Base-by-base conservation (phyloP, 2,888 invertebrate genomes). In the Drosophila anomalipes region DNA sequence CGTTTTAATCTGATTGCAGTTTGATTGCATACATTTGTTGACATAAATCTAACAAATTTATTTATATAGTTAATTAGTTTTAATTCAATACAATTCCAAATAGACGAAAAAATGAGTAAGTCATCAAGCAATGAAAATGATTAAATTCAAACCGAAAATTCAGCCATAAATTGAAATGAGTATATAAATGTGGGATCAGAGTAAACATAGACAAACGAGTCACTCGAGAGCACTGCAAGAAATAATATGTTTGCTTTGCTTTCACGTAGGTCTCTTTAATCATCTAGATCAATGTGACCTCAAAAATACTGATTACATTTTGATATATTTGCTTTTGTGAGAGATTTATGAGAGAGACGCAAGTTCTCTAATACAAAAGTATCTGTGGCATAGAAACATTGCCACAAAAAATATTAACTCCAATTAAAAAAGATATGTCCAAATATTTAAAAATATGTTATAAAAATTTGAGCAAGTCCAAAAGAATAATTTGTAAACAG, bases 11-110 rank as follows among this genome's bases (percentile, higher is more conserved):
- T 26, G 47, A 47, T 47, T 47, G 22, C 47, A 26, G 47, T 47
- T 47, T 47, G 47, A 47, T 47, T 47, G 47, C 26, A 47, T 41
- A 19, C 26, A 32, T n/a, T 35, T 22, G 32, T 33, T 22, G 22
- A 9, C 33, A 53, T 26, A 47, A 47, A 47, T 47, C 16, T 47
- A 26, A 26, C 47, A 26, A 47, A 47, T 47, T 47, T 47, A 47
- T 26, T 47, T 47, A 16, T 9, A 26, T 47, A 47, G 26, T 26
- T 47, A 14, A 22, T 22, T 47, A 4, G 16, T 26, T 47, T 26
- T 26, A 47, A 26, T 47, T 47, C 47, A 2, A 26, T 35, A 5
- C 5, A 35, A 35, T 35, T 35, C 35, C 32, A 2, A 32, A 32
- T 32, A 32, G 9, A 9, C 9, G 19, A 39, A 9, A 19, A 19